A percentile compares a stretch with the other conserved stretches of the same genome.
phyloP scores from a whole-genome alignment of 2,113 vertebrate species.

The Tiliqua scincoides region DNA sequence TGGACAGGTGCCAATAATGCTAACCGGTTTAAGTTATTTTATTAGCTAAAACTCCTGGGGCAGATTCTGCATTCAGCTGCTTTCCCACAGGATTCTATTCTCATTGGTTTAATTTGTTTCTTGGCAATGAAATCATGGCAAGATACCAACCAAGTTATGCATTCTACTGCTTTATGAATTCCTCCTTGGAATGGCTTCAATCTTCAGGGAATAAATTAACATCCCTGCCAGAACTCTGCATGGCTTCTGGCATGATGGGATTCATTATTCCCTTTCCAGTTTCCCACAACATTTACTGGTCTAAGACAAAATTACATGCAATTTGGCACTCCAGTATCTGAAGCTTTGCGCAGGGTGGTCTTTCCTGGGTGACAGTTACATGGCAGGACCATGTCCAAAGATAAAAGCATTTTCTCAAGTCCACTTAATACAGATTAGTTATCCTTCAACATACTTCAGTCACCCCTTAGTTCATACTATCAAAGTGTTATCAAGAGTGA shows the following conservation, averaged over 20 bases:
- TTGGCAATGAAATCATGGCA: slow-evolving; percentile 21
- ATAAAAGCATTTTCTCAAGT: not conserved
- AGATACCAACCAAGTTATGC: slow-evolving; percentile 45
- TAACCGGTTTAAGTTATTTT: slow-evolving; percentile 1
- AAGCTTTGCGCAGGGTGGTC: not conserved
- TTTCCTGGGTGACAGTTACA: not conserved
- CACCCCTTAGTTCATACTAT: not conserved
- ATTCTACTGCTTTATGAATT: slow-evolving; percentile 33
- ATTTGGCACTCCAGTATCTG: not conserved
- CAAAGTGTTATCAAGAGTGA: not conserved
- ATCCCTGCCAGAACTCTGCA: not conserved
- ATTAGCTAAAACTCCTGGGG: not conserved
- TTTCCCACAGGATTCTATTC: slow-evolving; percentile 44
- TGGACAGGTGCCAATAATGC: not conserved
- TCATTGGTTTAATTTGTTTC: slow-evolving; percentile 41
- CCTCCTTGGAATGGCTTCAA: slow-evolving; percentile 7
- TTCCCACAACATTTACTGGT: not conserved
- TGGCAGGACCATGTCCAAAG: not conserved
- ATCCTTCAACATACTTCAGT: not conserved
- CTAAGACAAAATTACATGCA: not conserved
- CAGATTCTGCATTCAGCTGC: slow-evolving; percentile 38
- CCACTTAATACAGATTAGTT: not conserved
- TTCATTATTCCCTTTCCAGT: fast-evolving
- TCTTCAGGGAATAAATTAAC: slow-evolving; percentile 17
- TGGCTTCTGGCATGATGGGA: not conserved